Evolutionary conservation across 2,113 vertebrate species (phyloP), one percentile per base, ranked within the genome.

Genomic region (Catagonus wagneri): DNA sequence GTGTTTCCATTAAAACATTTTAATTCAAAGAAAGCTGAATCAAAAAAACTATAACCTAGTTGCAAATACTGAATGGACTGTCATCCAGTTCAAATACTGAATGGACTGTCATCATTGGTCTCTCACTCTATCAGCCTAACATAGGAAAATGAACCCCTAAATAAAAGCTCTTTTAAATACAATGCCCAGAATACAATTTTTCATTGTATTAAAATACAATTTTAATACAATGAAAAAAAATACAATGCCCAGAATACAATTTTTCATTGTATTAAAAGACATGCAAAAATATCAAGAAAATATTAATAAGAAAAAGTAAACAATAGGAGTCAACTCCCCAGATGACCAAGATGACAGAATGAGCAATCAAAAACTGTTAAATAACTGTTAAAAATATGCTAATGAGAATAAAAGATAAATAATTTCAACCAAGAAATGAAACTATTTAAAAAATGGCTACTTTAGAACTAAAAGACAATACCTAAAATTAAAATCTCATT

Each of bases 341-440:
- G 15, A 63, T 71, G 54, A 27, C 54, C 15, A 36, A 90, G 54
- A 63, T 71, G 27, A 63, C 61, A 3, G 2, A 90, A n/a, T 71
- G 23, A 32, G 15, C n/a, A 20, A 11, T 69, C 63, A 78, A 71
- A 90, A 79, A 61, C 25, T 69, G 25, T 80, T 85, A 15, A 63
- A 32, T 87, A 60, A 58, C n/a, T 83, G 52, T 92, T 83, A 44
- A 39, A 89, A 83, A n/a, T 63, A n/a, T 20, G 2, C 54, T 84
- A 39, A 32, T 68, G 60, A 76, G 60, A 66, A 94, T n/a, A 83
- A 13, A 83, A 75, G n/a, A 22, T 39, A 54, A 34, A 54, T 52
- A 69, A 87, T 39, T 71, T 90, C 63, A 90, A 75, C 58, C 74
- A 78, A 90, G 88, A 95, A 90, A 61, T 14, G 16, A 23, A 89